Conservation (phyloP, 1,140 invertebrate species). For the Drosophila tsacasi region DNA sequence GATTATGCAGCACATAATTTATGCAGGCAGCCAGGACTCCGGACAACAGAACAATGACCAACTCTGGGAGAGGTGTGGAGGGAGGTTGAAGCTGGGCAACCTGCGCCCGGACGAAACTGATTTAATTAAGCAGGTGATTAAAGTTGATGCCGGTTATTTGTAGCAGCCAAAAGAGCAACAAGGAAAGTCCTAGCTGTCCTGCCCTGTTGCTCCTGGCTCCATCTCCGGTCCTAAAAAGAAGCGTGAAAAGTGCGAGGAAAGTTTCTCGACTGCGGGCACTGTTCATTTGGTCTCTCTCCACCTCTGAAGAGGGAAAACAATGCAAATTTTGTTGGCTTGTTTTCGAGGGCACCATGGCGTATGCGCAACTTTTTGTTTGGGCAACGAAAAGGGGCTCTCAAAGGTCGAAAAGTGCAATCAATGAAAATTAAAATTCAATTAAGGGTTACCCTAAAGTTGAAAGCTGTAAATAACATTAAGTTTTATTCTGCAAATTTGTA, state of each 20-base stretch:
- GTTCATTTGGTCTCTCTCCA: slow-evolving; percentile 38
- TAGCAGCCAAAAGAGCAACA: slow-evolving; percentile 68
- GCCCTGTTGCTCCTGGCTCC: slow-evolving; percentile 40
- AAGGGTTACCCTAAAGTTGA: slow-evolving; percentile 8
- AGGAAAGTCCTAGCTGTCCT: slow-evolving; percentile 21
- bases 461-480: background rate
- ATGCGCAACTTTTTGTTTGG: slow-evolving; percentile 64
- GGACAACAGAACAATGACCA: slow-evolving; percentile 36
- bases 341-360: slow-evolving; percentile 43
- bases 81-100: slow-evolving; percentile 19
- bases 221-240: slow-evolving; percentile 22
- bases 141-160: slow-evolving; percentile 83
- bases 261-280: slow-evolving; percentile 40
- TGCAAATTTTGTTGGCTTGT: slow-evolving; percentile 59
- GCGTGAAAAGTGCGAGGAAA: slow-evolving; percentile 64
- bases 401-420: slow-evolving; percentile 66
- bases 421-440: slow-evolving; percentile 82
- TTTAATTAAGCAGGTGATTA: slow-evolving; percentile 84
- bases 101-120: slow-evolving; percentile 69
- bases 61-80: background rate
- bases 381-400: slow-evolving; percentile 24
- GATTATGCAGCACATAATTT: slow-evolving; percentile 81
- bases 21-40: slow-evolving; percentile 57
- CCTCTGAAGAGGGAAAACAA: slow-evolving; percentile 18
- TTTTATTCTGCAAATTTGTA: background rate